These are phyloP conservation scores for Myotis davidii DNA, from an alignment of 2,113 vertebrate species.

Conservation along the genomic window DNA sequence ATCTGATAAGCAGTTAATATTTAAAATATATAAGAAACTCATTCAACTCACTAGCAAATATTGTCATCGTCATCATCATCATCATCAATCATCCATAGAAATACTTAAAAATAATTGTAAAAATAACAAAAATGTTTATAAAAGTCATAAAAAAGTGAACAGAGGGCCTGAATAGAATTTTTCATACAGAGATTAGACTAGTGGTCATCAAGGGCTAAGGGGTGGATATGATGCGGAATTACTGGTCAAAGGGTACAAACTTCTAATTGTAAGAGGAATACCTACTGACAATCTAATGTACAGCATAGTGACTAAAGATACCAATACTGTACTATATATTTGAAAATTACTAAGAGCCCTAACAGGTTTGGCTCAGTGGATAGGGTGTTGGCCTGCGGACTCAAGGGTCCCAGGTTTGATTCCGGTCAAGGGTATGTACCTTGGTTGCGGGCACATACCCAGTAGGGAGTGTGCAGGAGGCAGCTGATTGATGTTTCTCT, in stretches of 20 bases:
- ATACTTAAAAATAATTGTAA: no score
- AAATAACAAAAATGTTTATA: no score
- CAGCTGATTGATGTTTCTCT: no score
- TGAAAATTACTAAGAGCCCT: background rate
- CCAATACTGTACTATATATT: background rate
- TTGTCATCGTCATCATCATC: background rate
- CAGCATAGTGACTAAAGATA: background rate
- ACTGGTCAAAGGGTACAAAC: background rate
- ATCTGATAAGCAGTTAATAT: background rate
- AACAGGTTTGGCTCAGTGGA: no score
- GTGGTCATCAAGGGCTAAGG: background rate
- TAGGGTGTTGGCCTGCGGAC: no score
- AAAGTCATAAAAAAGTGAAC: background rate
- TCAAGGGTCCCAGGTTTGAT: no score
- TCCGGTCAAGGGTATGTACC: no score
- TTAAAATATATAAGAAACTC: background rate
- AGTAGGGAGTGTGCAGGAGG: no score
- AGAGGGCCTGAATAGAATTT: background rate
- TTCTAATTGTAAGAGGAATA: background rate
- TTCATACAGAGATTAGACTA: background rate
- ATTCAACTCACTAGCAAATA: background rate
- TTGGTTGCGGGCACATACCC: no score
- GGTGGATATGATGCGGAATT: background rate
- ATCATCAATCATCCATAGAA: background rate
- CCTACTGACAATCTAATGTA: background rate